Percentiles rank a stretch among this genome's conserved stretches.
These are phyloP conservation scores for Ailuropoda melanoleuca DNA, from an alignment of 2,113 vertebrate genomes.

Conservation along the genomic window DNA sequence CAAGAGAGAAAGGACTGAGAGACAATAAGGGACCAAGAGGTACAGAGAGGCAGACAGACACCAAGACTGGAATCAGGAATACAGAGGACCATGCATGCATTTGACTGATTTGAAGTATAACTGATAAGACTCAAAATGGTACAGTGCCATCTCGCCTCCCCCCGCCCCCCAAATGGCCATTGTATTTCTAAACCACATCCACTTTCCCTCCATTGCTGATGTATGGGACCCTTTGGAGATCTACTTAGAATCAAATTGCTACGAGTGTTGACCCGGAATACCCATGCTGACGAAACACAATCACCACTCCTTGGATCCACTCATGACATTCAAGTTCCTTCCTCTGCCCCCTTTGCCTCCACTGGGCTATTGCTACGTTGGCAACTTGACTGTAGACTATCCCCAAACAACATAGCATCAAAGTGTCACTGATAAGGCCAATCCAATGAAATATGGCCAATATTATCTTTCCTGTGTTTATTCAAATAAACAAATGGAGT, in stretches of 20 bases:
- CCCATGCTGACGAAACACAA: neutral
- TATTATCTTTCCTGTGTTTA: neutral
- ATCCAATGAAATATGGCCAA: neutral
- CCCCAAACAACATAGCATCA: neutral
- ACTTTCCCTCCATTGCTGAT: neutral
- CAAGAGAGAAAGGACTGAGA: neutral
- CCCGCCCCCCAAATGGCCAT: neutral
- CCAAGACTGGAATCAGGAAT: neutral
- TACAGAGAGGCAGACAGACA: neutral
- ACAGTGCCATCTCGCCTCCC: neutral
- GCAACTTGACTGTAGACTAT: neutral
- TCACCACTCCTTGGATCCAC: neutral
- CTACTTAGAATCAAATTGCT: neutral
- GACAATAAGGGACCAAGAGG: neutral
- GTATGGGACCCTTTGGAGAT: neutral
- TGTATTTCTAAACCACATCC: neutral
- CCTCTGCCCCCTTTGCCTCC: neutral
- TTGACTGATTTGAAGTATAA: neutral
- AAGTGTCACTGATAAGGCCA: neutral
- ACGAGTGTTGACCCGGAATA: neutral
- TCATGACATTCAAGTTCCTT: neutral
- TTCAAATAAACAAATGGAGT: constrained; percentile 1
- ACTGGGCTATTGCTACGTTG: neutral
- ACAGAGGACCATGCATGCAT: neutral
- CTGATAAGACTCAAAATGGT: neutral